Evolutionary conservation across 2,888 invertebrate species (phyloP).

Genomic region (Lithophane socia): DNA sequence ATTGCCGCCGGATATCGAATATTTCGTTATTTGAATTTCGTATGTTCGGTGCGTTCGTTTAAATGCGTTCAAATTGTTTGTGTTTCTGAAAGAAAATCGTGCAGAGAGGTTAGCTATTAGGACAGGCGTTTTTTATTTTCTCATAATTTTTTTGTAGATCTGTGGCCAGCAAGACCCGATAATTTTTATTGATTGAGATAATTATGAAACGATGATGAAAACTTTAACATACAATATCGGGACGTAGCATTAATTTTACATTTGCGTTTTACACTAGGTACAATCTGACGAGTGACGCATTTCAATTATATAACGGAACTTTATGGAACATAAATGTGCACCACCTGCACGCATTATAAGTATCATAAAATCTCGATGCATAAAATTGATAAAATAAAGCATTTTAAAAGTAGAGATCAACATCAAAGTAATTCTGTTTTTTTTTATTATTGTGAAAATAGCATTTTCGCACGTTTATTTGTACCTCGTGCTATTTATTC

Average conservation of each 20-base stretch:
- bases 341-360: conserved; percentile 19
- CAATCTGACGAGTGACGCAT: not conserved
- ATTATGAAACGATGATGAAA: not conserved
- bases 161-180: not conserved
- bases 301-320: conserved; percentile 18
- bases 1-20: conserved; percentile 55
- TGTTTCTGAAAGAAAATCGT: conserved; percentile 19
- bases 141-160: not conserved
- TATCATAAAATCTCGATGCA: too few relatives aligned
- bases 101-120: not conserved
- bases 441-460: conserved; percentile 9
- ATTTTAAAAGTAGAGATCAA: not conserved
- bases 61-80: conserved; percentile 24
- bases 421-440: conserved; percentile 10
- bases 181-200: conserved; percentile 1
- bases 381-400: not conserved
- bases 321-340: too few relatives aligned
- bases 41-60: conserved; percentile 26
- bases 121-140: not conserved
- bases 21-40: conserved; percentile 40
- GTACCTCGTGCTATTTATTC: conserved; percentile 7
- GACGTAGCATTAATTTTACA: too few relatives aligned
- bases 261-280: not conserved
- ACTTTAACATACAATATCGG: not conserved
- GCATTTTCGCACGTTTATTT: not conserved